These are phyloP conservation scores for Drosophila repleta DNA, from an alignment of 1,140 invertebrate species.

Conservation along the genomic window DNA sequence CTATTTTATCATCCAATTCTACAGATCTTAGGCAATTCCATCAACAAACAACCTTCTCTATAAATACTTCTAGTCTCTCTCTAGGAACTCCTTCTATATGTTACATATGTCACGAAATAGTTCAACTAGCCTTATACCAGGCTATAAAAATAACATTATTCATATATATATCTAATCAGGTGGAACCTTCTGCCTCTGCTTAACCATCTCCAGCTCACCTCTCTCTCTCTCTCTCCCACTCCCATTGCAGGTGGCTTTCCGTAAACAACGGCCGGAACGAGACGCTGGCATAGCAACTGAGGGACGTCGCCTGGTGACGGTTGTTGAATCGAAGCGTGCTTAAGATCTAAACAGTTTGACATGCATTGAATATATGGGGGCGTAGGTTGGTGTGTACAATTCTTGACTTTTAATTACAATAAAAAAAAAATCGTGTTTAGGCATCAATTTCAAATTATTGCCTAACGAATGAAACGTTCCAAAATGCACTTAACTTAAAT, in stretches of 20 bases:
- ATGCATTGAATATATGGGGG: neutral
- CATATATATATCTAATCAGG: conserved; percentile 60
- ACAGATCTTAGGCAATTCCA: no score
- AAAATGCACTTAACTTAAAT: conserved; percentile 41
- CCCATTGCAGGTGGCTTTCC: conserved; percentile 26
- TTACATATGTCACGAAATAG: neutral
- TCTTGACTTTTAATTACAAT: conserved; percentile 65
- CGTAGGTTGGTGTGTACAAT: conserved; percentile 46
- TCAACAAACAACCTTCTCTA: no score
- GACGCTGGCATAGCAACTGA: conserved; percentile 7
- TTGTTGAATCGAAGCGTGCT: conserved; percentile 76
- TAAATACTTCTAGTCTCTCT: no score
- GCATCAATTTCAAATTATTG: conserved; percentile 56
- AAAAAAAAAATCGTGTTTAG: conserved; percentile 49
- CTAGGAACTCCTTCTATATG: no score
- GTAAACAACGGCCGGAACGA: conserved; percentile 9
- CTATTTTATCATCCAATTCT: no score
- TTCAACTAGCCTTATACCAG: neutral
- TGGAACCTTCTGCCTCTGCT: conserved; percentile 6
- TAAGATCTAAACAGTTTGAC: conserved; percentile 23
- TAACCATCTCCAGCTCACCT: neutral
- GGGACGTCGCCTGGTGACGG: conserved; percentile 47
- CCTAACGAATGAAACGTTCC: conserved; percentile 29
- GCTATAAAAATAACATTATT: conserved; percentile 9
- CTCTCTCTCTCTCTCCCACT: neutral